Conservation (phyloP, 1,140 invertebrate species). For the Cotesia glomerata region DNA sequence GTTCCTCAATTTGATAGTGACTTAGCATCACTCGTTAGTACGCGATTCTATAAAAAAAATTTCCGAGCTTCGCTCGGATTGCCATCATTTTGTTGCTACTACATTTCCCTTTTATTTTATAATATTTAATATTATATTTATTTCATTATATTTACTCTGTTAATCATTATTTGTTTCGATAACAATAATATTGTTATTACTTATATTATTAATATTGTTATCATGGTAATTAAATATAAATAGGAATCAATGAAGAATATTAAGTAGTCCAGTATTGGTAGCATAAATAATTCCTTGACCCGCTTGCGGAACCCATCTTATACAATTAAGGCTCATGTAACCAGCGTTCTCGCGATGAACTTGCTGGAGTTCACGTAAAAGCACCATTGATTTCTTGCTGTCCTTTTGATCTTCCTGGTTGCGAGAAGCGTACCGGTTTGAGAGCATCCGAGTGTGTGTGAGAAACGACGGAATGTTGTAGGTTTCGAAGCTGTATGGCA, state of each 20-base stretch:
- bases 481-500: conserved; percentile 1
- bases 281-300: conserved; percentile 86
- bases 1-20: no score
- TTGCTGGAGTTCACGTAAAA: conserved; percentile 70
- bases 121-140: conserved; percentile 12
- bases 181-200: no score
- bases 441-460: no score
- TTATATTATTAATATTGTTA: no score
- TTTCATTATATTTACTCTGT: no score
- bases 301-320: conserved; percentile 80
- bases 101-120: neutral
- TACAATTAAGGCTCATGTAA: conserved; percentile 80
- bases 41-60: no score
- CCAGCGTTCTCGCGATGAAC: conserved; percentile 66
- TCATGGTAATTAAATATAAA: conserved; percentile 2
- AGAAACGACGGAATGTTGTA: conserved; percentile 36
- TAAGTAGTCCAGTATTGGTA: conserved; percentile 82
- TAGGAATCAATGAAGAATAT: conserved; percentile 66
- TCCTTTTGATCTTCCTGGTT: conserved; percentile 37
- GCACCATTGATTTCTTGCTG: conserved; percentile 61
- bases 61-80: no score
- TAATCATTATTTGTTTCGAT: no score
- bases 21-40: no score
- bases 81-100: neutral
- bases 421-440: conserved; percentile 11